Evolutionary conservation across 2,888 invertebrate genomes (phyloP), one percentile per base, ranked within the genome.

Genomic region (Syrista parreyssii): DNA sequence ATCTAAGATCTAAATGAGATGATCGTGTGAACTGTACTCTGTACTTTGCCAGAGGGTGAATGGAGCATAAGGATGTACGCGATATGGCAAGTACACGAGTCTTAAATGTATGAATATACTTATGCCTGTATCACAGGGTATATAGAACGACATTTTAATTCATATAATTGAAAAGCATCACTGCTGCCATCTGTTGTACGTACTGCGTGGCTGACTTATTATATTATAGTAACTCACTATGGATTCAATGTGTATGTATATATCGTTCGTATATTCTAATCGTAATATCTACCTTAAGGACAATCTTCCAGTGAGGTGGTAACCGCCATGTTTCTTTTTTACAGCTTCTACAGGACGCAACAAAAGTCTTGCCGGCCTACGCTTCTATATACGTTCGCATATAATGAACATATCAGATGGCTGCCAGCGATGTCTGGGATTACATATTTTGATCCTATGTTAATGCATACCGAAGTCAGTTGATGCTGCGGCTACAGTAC

Each of bases 361-460:
- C 55, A 55, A 55, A 55, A 55, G 55, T 55, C 55, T 55, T 55
- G 55, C 55, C 55, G 55, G 55, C 55, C 55, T 55, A 55, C 55
- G 55, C 55, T 55, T 55, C 55, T 6, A 31, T 75, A 73, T 73
- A 69, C 72, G 78, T 68, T 77, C 55, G 75, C 36, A 36, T 69
- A 76, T 76, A 78, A 78, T 76, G 73, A 73, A 76, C 78, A 78
- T 78, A 78, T 78, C 78, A 75, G 78, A 78, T 78, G 76, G 76
- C 73, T 69, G 73, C 74, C 71, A 72, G 76, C 76, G 78, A 78
- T 78, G 76, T 78, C 73, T 76, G 76, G 76, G 78, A 78, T 78
- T 78, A 78, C 78, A 78, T 78, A 78, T 78, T 78, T 78, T 76
- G 78, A 78, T 78, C 74, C 76, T 73, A 78, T 76, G 76, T 76